Evolutionary conservation across 1,140 invertebrate species (phyloP).

Genomic region (Platyura marginata): DNA sequence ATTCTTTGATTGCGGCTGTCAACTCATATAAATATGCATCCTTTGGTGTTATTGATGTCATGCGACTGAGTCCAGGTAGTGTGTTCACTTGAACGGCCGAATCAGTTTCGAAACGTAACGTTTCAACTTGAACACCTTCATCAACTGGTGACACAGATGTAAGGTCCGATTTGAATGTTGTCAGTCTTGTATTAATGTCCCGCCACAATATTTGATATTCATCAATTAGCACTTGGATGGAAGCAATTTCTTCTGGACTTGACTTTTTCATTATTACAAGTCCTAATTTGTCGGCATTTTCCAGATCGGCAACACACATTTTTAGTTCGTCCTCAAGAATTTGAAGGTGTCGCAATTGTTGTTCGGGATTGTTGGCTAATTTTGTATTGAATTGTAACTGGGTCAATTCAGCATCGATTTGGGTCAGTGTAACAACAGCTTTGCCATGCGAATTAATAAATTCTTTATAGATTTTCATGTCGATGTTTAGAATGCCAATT

Average conservation of each 20-base stretch:
- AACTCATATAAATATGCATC: slow-evolving; percentile 61
- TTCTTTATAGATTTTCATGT: slow-evolving; percentile 37
- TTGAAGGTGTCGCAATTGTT: slow-evolving; percentile 25
- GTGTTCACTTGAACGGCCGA: slow-evolving; percentile 62
- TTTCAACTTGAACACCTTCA: slow-evolving; percentile 48
- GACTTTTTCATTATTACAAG: slow-evolving; percentile 34
- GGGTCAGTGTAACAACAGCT: slow-evolving; percentile 43
- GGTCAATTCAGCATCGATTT: slow-evolving; percentile 47
- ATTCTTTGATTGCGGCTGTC: slow-evolving; percentile 42
- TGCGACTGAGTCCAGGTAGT: slow-evolving; percentile 29
- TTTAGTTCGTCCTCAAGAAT: slow-evolving; percentile 36
- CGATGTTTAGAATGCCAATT: slow-evolving; percentile 26
- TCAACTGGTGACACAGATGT: slow-evolving; percentile 27
- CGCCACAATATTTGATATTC: slow-evolving; percentile 47
- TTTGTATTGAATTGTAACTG: slow-evolving; percentile 37
- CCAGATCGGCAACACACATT: slow-evolving; percentile 28
- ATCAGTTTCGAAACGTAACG: slow-evolving; percentile 53
- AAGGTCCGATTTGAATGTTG: slow-evolving; percentile 28
- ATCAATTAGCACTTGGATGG: slow-evolving; percentile 41
- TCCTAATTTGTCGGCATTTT: slow-evolving; percentile 34
- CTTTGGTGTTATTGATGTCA: slow-evolving; percentile 49
- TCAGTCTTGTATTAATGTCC: slow-evolving; percentile 35
- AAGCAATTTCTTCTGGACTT: slow-evolving; percentile 29
- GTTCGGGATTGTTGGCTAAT: slow-evolving; percentile 18
- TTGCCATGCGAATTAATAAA: slow-evolving; percentile 49